These are phyloP conservation scores for Siphlonurus alternatus DNA, from an alignment of 2,888 invertebrate species.

Conservation along the genomic window DNA sequence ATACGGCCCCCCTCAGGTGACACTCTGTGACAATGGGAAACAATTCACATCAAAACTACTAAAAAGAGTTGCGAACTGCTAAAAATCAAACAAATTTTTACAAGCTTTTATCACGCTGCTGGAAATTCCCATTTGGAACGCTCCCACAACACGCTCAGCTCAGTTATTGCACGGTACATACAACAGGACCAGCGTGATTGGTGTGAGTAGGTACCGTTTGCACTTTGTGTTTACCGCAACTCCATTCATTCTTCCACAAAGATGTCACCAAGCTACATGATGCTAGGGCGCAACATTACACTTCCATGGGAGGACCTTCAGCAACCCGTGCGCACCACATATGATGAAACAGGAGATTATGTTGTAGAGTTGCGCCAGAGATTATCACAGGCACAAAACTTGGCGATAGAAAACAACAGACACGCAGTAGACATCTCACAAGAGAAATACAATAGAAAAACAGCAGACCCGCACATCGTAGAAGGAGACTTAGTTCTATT, in stretches of 20 bases:
- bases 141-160: not conserved
- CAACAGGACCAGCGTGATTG: not conserved
- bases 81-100: slow-evolving; percentile 9
- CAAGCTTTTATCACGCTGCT: not conserved
- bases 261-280: not conserved
- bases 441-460: not conserved
- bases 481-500: not conserved
- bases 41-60: not conserved
- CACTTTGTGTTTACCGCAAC: not conserved
- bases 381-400: not conserved
- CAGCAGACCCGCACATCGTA: not conserved
- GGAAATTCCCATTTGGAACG: not conserved
- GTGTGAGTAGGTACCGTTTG: not conserved
- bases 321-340: not conserved
- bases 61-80: slow-evolving; percentile 11
- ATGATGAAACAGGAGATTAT: not conserved
- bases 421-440: not conserved
- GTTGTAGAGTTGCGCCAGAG: not conserved
- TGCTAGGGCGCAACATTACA: not conserved
- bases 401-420: not conserved
- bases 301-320: not conserved
- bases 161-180: not conserved
- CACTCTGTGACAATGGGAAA: not conserved
- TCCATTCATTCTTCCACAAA: not conserved
- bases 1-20: not conserved